Evolutionary conservation across 1,140 invertebrate genomes (phyloP), one percentile per base, ranked within the genome.

Genomic region (Leucophenga varia): DNA sequence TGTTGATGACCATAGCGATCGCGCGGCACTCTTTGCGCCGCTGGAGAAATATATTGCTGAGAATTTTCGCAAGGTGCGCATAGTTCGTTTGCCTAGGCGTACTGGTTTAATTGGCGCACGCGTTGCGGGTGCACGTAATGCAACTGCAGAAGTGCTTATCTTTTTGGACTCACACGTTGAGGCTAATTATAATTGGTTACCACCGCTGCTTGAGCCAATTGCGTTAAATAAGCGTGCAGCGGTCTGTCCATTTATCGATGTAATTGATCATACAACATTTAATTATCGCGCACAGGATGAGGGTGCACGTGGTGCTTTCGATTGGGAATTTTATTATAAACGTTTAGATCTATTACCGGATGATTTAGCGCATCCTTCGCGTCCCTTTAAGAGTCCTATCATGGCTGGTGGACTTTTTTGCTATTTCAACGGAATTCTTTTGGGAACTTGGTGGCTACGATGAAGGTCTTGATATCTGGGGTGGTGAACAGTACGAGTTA

Each of bases 241-340:
- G 37, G 91, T 96, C 2, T 97, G 95, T 77, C 95, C 95, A 6
- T 96, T 95, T 64, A 97, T 98, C 49, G 95, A 98, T 79, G 94
- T 97, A 8, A 86, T 98, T 46, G 91, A 91, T 57, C 93, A 85
- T 74, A 91, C 94, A 56, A 97, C 87, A 7, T 96, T 97, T 76
- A 87, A 93, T 67, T 96, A 97, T 74, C 80, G 89, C 30, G 88
- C 93, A 0, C 93, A 95, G 74, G 94, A 98, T 78, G 93, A 97
- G 74, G 95, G 94, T 4, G 91, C 91, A 0, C 79, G 95, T 34
- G 95, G 94, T 6, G 92, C 92, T 21, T 97, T 98, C 77, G 94
- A 97, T 74, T 98, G 95, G 95, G 89, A 97, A 73, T 86, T 98
- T 59, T 97, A 87, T 76, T 98, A 98, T 71, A 98, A 98, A 76